Evolutionary conservation across 2,888 invertebrate species (phyloP), one percentile per base, ranked within the genome.

Genomic region (Tetanocera ferruginea): DNA sequence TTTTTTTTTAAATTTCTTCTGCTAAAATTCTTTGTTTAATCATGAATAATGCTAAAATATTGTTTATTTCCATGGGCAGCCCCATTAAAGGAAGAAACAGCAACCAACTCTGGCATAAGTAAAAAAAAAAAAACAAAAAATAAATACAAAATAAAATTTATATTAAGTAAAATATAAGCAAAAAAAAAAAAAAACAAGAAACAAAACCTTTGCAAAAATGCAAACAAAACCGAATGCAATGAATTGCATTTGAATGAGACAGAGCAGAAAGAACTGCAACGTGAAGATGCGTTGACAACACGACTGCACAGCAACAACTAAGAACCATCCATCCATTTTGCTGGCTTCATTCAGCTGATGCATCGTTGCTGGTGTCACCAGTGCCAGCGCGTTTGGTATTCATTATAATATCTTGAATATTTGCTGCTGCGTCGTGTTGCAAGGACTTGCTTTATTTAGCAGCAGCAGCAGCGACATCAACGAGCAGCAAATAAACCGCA

Each of bases 191-290:
- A 43, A 43, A 43, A 43, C 43, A 43, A 43, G 11, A 43, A 43
- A 43, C 11, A 43, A 43, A 43, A 43, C 43, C 43, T 55, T 25
- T 60, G 57, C 9, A 60, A 25, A 60, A 25, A 60, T 60, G 67
- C 37, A 67, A 67, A 67, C 43, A 67, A 67, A 67, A 67, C 37
- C 37, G 14, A 67, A 67, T 60, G 67, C 67, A 67, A 67, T 67
- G 67, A 67, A 67, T 67, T 67, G 67, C 67, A 67, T 67, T 19
- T 19, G 37, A 60, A 60, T 60, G 57, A 14, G 57, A 23, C 23
- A 28, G 57, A 60, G 43, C 11, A 37, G 43, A 11, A 14, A 2
- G 11, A 60, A 60, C 11, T 60, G 23, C 57, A 60, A 60, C 57
- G 57, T 60, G 25, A 60, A 28, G 57, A 60, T 60, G 57, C 57